These are phyloP conservation scores for Panthera tigris DNA, from an alignment of 2,113 vertebrate genomes.

Conservation along the genomic window DNA sequence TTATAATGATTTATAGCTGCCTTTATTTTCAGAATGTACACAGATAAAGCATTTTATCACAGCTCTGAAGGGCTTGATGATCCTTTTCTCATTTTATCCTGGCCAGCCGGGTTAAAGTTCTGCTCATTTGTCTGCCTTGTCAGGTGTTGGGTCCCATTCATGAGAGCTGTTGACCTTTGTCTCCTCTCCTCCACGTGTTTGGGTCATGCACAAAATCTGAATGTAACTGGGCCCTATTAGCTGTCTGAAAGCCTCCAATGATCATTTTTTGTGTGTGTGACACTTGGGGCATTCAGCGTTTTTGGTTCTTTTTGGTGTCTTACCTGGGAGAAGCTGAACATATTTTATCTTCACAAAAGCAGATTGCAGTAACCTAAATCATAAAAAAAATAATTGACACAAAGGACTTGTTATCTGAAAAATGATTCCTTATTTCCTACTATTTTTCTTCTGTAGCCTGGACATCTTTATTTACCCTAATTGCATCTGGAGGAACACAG, in stretches of 20 bases:
- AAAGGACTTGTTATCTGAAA: neutral
- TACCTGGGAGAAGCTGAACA: conserved; percentile 17
- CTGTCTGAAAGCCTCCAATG: neutral
- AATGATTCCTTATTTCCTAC: neutral
- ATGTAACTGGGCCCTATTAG: neutral
- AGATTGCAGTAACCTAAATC: conserved; percentile 1
- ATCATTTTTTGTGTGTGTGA: neutral
- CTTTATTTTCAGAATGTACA: neutral
- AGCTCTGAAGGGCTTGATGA: neutral
- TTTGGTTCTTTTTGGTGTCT: neutral
- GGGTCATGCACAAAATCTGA: neutral
- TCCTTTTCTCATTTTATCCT: neutral
- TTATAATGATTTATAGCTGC: neutral
- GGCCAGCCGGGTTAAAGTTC: neutral
- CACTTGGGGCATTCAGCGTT: neutral
- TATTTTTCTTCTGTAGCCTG: neutral
- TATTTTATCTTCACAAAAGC: conserved; percentile 44
- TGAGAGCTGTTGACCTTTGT: neutral
- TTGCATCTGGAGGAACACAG: neutral
- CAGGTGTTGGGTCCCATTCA: neutral
- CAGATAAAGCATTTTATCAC: neutral
- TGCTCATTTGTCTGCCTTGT: neutral
- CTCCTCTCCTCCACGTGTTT: neutral
- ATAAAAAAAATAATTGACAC: neutral
- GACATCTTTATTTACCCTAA: neutral